Evolutionary conservation across 2,888 invertebrate genomes (phyloP).

Genomic region (Drosophila rellima): DNA sequence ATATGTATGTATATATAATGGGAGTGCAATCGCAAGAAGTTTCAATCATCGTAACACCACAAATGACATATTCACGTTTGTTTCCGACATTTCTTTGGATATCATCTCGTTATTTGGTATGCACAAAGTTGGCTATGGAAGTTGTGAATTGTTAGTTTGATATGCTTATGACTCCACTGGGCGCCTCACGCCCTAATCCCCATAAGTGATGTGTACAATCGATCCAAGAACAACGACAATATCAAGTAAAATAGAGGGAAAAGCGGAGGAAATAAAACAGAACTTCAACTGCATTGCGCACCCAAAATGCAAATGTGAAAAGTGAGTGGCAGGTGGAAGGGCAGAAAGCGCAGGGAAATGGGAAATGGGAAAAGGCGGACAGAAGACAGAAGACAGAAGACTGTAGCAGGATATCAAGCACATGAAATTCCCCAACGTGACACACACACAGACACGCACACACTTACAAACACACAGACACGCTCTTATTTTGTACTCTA

Average conservation of each 20-base stretch:
- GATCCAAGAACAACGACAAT: slow-evolving; percentile 18
- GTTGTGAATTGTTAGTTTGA: slow-evolving; percentile 1
- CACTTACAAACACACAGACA: slow-evolving; percentile 1
- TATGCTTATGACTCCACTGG: slow-evolving; percentile 15
- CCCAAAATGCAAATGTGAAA: slow-evolving; percentile 43
- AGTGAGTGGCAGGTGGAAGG: neutral
- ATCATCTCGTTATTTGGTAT: slow-evolving; percentile 18
- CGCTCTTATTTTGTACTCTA: neutral
- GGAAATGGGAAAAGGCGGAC: neutral
- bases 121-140: slow-evolving; percentile 24
- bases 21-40: too few species aligned
- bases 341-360: neutral
- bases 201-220: slow-evolving; percentile 40
- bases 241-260: neutral
- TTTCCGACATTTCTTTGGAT: neutral
- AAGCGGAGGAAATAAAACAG: slow-evolving; percentile 4
- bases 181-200: slow-evolving; percentile 13
- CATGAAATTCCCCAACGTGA: slow-evolving; percentile 43
- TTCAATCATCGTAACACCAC: too few species aligned
- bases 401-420: slow-evolving; percentile 2
- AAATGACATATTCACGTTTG: too few species aligned
- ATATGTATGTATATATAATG: too few species aligned
- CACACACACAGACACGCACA: slow-evolving; percentile 22
- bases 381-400: neutral
- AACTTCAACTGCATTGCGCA: slow-evolving; percentile 23